Base-by-base conservation (phyloP, 2,888 invertebrate genomes). In the Heteromurus nitidus region DNA sequence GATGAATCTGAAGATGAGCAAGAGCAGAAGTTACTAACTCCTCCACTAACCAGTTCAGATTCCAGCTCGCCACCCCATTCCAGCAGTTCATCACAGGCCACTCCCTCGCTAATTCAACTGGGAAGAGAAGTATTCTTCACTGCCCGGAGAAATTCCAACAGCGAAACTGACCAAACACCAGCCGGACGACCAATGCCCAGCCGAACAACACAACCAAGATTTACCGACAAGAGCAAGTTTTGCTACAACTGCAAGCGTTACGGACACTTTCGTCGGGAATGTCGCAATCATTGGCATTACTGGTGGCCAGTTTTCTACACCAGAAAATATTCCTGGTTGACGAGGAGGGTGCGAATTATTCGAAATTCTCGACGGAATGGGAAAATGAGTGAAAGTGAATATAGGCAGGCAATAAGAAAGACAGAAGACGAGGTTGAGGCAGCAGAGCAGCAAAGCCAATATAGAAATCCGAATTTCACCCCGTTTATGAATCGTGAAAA, bases 211-310 rank as follows among this genome's bases (percentile, higher is more conserved):
- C 3, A 2, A 28, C 18, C 26, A 26, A 13, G 58, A 5, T 24
- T 24, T 26, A 13, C 26, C 16, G 11, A 11, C 28, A 55, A 18
- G n/a, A 24, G 7, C 20, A 3, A 31, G 1, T 80, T 80, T 28
- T 80, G 80, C 58, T 72, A 28, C 67, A 36, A 65, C 20, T 80
- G 80, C 20, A 80, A 80, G 20, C 28, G 44, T 1, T 80, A 28
- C 24, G 80, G 80, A 0, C 80, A 80, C 26, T 1, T 11, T 9
- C 42, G 36, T 36, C 18, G 13, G 3, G 3, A 55, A 2, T 72
- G 65, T 30, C 3, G 3, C 16, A 7, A 1, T 22, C 0, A 1
- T 1, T 73, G 80, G 80, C 31, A 73, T 22, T 30, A 55, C 58
- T 80, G 72, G 72, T 80, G 80, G 80, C 80, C 80, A 0, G 7